A percentile compares a stretch with the other conserved stretches of the same genome.
These are phyloP conservation scores for Chrysomela aeneicollis DNA, from an alignment of 2,888 invertebrate genomes.

Conservation along the genomic window DNA sequence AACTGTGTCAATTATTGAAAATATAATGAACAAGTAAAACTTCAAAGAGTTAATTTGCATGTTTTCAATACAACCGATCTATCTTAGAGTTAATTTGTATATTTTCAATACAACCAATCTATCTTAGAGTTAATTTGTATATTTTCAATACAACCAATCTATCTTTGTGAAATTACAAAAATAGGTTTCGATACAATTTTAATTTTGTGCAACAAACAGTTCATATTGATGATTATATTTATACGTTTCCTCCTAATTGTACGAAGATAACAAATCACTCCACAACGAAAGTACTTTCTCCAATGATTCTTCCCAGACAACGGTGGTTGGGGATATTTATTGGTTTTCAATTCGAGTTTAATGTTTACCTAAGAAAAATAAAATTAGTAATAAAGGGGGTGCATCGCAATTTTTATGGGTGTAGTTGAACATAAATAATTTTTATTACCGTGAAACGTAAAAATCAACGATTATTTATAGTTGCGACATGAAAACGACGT, in stretches of 20 bases:
- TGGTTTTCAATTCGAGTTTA: slow-evolving; percentile 30
- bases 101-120: too few relatives aligned
- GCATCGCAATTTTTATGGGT: slow-evolving; percentile 37
- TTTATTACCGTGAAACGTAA: slow-evolving; percentile 35
- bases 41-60: too few relatives aligned
- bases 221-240: too few relatives aligned
- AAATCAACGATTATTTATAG: slow-evolving; percentile 38
- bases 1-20: too few relatives aligned
- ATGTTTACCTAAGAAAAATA: slow-evolving; percentile 35
- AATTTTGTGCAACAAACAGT: too few relatives aligned
- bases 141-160: too few relatives aligned
- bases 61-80: too few relatives aligned
- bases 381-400: slow-evolving; percentile 34
- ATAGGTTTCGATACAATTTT: too few relatives aligned
- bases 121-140: too few relatives aligned
- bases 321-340: slow-evolving; percentile 26
- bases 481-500: slow-evolving; percentile 35
- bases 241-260: background rate
- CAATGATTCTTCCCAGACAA: slow-evolving; percentile 18
- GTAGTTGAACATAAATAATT: slow-evolving; percentile 40
- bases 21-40: too few relatives aligned
- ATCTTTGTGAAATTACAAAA: too few relatives aligned
- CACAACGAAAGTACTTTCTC: background rate
- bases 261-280: background rate
- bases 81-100: too few relatives aligned